Percentiles rank a stretch among this genome's conserved stretches.
phyloP scores from a whole-genome alignment of 2,888 invertebrate genomes.

The Helicoverpa assulta region DNA sequence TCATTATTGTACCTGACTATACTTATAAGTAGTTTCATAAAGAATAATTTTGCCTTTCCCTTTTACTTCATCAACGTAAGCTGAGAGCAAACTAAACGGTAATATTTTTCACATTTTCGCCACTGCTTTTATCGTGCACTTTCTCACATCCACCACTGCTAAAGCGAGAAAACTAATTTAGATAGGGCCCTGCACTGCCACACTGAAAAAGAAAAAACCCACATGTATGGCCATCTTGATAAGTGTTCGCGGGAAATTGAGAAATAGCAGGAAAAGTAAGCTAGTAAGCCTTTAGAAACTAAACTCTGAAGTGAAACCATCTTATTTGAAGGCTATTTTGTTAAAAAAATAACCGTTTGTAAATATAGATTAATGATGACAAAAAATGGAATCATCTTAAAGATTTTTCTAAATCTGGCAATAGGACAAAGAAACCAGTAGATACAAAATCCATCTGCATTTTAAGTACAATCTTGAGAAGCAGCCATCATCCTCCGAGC shows the following conservation, averaged over 20 bases:
- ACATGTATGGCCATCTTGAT: conserved; percentile 41
- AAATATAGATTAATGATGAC: no score
- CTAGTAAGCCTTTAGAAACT: conserved; percentile 25
- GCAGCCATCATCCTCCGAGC: no score
- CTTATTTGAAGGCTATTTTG: background rate
- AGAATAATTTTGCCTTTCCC: no score
- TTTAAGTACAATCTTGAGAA: no score
- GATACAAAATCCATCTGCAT: no score
- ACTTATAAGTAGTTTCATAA: no score
- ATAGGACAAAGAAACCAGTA: no score
- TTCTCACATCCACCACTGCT: conserved; percentile 12
- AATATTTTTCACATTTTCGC: conserved; percentile 6
- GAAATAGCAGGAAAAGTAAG: conserved; percentile 42
- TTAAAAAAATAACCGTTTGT: no score
- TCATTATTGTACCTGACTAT: no score
- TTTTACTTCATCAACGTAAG: background rate
- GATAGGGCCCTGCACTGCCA: conserved; percentile 33
- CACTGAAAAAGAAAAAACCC: conserved; percentile 27
- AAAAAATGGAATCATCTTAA: no score
- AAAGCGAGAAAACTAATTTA: conserved; percentile 52
- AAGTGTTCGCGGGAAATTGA: conserved; percentile 45
- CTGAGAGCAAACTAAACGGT: background rate
- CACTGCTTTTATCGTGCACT: conserved; percentile 23
- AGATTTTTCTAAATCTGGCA: no score
- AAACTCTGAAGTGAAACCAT: conserved; percentile 13